A percentile compares a stretch with the other conserved stretches of the same genome.
These are phyloP conservation scores for Pitangus sulphuratus DNA, from an alignment of 2,797 vertebrate species.

Conservation along the genomic window DNA sequence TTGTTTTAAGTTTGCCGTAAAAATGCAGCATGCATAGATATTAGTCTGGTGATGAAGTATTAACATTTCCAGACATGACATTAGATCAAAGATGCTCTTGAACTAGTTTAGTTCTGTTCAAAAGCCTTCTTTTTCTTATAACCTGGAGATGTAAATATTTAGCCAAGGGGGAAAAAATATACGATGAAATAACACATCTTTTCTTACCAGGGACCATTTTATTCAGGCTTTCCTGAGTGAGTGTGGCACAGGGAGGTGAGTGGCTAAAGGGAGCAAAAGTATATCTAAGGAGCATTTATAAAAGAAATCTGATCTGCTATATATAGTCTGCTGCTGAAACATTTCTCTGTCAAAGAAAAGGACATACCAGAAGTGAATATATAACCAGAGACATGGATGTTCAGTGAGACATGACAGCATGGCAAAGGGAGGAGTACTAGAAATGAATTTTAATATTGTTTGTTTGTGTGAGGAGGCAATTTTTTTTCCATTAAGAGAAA, in stretches of 20 bases:
- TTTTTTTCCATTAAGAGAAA: not conserved
- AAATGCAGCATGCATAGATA: not conserved
- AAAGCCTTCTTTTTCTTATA: not conserved
- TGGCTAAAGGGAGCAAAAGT: not conserved
- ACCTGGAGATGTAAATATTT: constrained; percentile 6
- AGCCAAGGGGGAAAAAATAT: not conserved
- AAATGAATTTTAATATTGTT: not conserved
- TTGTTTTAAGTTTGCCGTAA: not conserved
- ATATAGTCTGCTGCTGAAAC: not conserved
- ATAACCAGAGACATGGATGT: not conserved
- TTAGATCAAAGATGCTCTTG: not conserved
- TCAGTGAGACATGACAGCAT: not conserved
- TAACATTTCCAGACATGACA: not conserved
- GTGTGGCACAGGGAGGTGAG: not conserved
- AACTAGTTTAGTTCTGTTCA: not conserved
- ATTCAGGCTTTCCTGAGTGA: not conserved
- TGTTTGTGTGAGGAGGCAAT: not conserved
- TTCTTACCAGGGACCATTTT: not conserved
- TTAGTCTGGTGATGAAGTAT: not conserved
- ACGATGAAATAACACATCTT: accelerated
- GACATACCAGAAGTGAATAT: not conserved
- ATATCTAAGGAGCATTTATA: not conserved
- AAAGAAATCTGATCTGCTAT: not conserved
- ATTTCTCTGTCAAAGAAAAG: not conserved
- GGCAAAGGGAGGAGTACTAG: not conserved